Percentiles rank a stretch among this genome's conserved stretches.
Conservation (phyloP, 2,888 invertebrate genomes). For the Catocala sponsa region DNA sequence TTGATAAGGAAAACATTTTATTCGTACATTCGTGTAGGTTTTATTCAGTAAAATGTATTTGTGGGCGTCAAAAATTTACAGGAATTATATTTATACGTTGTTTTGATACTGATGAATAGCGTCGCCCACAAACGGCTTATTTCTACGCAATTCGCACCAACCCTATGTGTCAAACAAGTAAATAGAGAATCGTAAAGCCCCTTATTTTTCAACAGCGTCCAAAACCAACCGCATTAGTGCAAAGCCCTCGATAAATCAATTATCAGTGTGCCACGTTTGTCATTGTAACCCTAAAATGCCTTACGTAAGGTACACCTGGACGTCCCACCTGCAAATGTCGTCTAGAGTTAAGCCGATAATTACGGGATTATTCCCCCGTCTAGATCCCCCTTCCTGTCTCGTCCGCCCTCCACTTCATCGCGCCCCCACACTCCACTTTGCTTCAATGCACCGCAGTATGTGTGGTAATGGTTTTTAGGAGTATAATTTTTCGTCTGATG, state of each 20-base stretch:
- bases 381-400: constrained; percentile 61
- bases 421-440: constrained; percentile 70
- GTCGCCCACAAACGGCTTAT: constrained; percentile 22
- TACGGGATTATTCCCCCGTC: constrained; percentile 80
- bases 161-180: constrained; percentile 24
- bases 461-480: constrained; percentile 83
- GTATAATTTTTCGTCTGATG: constrained; percentile 82
- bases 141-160: constrained; percentile 16
- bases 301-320: constrained; percentile 61
- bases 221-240: constrained; percentile 54
- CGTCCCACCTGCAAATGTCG: constrained; percentile 83
- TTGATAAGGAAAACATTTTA: too few species aligned
- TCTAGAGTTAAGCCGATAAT: constrained; percentile 87
- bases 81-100: not conserved
- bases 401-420: constrained; percentile 56
- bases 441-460: constrained; percentile 81
- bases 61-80: too few species aligned
- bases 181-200: constrained; percentile 21
- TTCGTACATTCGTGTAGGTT: too few species aligned
- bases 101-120: not conserved
- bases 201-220: constrained; percentile 35
- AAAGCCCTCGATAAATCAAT: constrained; percentile 74
- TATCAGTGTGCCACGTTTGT: constrained; percentile 66
- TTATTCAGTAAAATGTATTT: too few species aligned
- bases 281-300: constrained; percentile 68